Evolutionary conservation across 2,888 invertebrate species (phyloP), one percentile per base, ranked within the genome.

Genomic region (Sialis fuliginosa): DNA sequence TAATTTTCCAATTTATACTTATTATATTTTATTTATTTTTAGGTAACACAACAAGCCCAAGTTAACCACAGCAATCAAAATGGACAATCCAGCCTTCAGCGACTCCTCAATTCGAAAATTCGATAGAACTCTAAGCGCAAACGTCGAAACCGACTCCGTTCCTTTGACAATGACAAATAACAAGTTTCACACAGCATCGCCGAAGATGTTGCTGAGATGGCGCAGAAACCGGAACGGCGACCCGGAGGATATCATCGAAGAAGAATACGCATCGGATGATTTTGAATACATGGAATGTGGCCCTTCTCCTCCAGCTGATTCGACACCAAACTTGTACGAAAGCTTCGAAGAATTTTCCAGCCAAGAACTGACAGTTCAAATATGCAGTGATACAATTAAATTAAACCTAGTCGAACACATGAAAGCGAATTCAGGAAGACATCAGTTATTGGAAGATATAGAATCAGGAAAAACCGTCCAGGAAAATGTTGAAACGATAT

Each of bases 221-320:
- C 54, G 62, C 31, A 51, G 57, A 40, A 45, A 46, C 33, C 49
- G 55, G 12, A 55, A 55, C 7, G 57, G 56, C 10, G 62, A 64
- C 48, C 62, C 63, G 9, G 62, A 62, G 49, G 58, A 59, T 39
- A 58, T 76, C 62, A 70, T 79, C 55, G 80, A 80, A 59, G 73
- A 79, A 52, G 79, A 78, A 60, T 75, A 72, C 60, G 77, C 80
- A 51, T 74, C 79, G 56, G 75, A 72, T 42, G 79, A 79, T 64
- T 78, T 79, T 62, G 79, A 80, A 63, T 82, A 80, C 63, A 81
- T 84, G 71, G 81, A 83, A 62, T 81, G 80, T 56, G 84, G 84
- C 48, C 81, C 81, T 37, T 81, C 84, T 12, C 84, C 84, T 6
- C 84, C 84, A 33, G 79, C 83, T 49, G 85, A 86, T 63, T 82